Conservation (phyloP, 2,797 vertebrate genomes). For the Megalops cyprinoides region DNA sequence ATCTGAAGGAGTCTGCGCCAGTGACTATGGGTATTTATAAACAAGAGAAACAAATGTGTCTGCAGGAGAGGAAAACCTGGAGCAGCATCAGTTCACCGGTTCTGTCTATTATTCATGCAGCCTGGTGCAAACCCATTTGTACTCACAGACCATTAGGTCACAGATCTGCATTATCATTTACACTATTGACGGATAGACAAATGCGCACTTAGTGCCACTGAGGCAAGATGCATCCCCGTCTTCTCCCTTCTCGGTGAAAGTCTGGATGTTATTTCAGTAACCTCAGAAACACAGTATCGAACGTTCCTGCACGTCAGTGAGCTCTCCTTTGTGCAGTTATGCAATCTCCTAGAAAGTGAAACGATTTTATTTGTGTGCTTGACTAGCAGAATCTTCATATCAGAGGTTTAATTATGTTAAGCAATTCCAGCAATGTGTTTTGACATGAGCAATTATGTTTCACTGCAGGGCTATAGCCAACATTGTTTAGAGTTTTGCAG, state of each 20-base stretch:
- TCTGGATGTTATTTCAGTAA: neutral
- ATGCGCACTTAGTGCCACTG: neutral
- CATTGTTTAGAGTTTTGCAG: too few species aligned
- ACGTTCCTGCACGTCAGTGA: neutral
- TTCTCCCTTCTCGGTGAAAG: neutral
- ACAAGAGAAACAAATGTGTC: constrained; percentile 62
- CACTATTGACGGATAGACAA: neutral
- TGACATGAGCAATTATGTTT: neutral
- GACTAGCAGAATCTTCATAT: neutral
- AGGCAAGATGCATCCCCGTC: neutral
- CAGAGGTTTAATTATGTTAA: neutral
- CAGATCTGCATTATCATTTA: constrained; percentile 31
- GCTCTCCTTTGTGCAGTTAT: too few species aligned
- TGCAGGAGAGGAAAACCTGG: constrained; percentile 42
- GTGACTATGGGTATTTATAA: constrained; percentile 66
- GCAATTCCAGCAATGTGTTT: neutral
- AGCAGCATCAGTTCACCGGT: constrained; percentile 38
- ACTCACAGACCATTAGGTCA: constrained; percentile 40
- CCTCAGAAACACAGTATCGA: neutral
- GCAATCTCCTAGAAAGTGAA: too few species aligned
- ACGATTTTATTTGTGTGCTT: too few species aligned
- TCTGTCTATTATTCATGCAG: constrained; percentile 49
- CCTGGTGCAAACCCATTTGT: constrained; percentile 42
- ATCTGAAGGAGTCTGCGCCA: constrained; percentile 58
- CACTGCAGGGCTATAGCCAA: neutral